Conservation (phyloP, 2,888 invertebrate genomes). For the Trichacis sp. region DNA sequence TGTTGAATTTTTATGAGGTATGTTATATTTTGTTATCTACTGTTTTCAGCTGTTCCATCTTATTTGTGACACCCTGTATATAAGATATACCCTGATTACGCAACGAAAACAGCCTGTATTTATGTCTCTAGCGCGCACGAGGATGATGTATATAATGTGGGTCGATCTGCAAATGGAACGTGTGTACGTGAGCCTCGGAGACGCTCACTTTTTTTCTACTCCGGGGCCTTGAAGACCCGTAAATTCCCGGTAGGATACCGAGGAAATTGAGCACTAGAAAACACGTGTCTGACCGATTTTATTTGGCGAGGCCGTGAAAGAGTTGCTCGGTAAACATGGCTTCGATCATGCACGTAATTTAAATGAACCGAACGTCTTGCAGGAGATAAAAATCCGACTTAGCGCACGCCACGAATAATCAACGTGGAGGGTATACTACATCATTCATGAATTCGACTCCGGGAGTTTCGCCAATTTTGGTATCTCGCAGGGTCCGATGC, state of each 20-base stretch:
- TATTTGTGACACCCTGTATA: too few species aligned
- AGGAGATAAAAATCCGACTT: too few species aligned
- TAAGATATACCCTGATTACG: too few species aligned
- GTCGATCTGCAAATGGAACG: too few species aligned
- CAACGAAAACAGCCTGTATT: too few species aligned
- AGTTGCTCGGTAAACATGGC: slow-evolving; percentile 15
- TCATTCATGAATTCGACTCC: slow-evolving; percentile 5
- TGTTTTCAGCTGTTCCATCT: too few species aligned
- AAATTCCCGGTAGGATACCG: slow-evolving; percentile 28
- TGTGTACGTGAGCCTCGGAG: slow-evolving; percentile 6
- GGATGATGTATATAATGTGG: neutral
- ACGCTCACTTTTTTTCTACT: slow-evolving; percentile 41
- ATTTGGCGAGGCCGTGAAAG: slow-evolving; percentile 30
- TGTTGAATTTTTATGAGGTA: too few species aligned
- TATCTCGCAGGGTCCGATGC: slow-evolving; percentile 42
- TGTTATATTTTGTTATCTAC: too few species aligned
- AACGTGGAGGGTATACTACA: slow-evolving; percentile 40
- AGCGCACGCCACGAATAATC: too few species aligned
- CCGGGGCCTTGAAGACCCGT: slow-evolving; percentile 50
- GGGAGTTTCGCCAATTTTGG: slow-evolving; percentile 31
- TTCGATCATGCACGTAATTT: too few species aligned
- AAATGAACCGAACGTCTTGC: too few species aligned
- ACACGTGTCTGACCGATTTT: slow-evolving; percentile 53
- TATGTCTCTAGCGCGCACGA: neutral
- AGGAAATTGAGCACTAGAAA: slow-evolving; percentile 36